phyloP scores from a whole-genome alignment of 2,888 invertebrate species.

The Meteorus cinctellus region DNA sequence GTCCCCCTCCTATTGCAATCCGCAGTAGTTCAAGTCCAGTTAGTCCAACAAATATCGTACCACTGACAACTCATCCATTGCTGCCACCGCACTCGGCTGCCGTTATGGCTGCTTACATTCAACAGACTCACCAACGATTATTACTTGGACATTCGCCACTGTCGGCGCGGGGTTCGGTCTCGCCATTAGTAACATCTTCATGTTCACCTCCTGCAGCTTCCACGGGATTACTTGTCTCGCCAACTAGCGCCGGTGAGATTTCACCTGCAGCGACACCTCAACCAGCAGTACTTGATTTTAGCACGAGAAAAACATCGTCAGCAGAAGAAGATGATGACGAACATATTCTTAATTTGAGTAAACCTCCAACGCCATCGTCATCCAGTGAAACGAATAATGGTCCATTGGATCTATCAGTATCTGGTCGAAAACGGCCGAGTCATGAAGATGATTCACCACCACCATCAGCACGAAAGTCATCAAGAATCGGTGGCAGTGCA shows the following conservation, averaged over 20 bases:
- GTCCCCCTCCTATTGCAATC: conserved; percentile 78
- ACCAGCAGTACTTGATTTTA: conserved; percentile 85
- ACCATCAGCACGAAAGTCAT: conserved; percentile 78
- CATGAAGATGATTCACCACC: conserved; percentile 78
- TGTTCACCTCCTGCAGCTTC: conserved; percentile 77
- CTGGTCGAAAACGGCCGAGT: conserved; percentile 82
- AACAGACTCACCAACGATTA: conserved; percentile 83
- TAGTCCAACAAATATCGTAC: conserved; percentile 82
- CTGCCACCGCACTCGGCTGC: conserved; percentile 87
- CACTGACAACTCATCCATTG: conserved; percentile 79
- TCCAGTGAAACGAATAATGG: conserved; percentile 77
- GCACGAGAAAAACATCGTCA: conserved; percentile 79
- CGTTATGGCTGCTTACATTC: conserved; percentile 84
- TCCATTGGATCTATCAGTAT: conserved; percentile 87
- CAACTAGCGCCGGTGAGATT: conserved; percentile 75
- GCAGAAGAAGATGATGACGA: conserved; percentile 78
- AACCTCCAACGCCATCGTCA: conserved; percentile 77
- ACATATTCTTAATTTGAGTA: conserved; percentile 83
- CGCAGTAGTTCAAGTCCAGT: conserved; percentile 76
- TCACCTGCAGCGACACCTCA: conserved; percentile 69
- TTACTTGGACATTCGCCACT: conserved; percentile 80
- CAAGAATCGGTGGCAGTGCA: conserved; percentile 71
- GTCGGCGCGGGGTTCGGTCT: conserved; percentile 76
- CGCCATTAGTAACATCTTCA: conserved; percentile 83
- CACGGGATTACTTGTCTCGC: conserved; percentile 76